A percentile compares a stretch with the other conserved stretches of the same genome.
phyloP scores from a whole-genome alignment of 1,140 invertebrate species.

The Hyles vespertilio region DNA sequence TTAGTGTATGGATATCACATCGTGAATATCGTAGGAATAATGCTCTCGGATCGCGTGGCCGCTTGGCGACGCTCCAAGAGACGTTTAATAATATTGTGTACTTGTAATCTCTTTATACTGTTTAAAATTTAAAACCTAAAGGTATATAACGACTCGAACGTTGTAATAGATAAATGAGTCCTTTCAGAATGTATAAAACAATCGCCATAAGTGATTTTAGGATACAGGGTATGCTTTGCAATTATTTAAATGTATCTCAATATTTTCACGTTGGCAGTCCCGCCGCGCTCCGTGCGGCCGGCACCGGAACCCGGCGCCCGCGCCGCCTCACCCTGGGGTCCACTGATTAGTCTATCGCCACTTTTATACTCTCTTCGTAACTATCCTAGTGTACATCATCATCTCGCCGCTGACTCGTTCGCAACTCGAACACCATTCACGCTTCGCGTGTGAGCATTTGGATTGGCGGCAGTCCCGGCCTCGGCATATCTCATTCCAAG shows the following conservation, averaged over 20 bases:
- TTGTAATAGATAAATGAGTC: slow-evolving; percentile 68
- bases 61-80: slow-evolving; percentile 33
- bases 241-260: slow-evolving; percentile 82
- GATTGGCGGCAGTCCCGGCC: slow-evolving; percentile 5
- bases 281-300: slow-evolving; percentile 48
- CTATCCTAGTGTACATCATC: slow-evolving; percentile 61
- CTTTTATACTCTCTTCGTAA: slow-evolving; percentile 68
- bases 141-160: slow-evolving; percentile 61
- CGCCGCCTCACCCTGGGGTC: slow-evolving; percentile 63
- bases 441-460: slow-evolving; percentile 38
- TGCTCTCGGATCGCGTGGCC: slow-evolving; percentile 30
- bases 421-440: slow-evolving; percentile 13
- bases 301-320: slow-evolving; percentile 35
- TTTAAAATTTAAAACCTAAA: slow-evolving; percentile 67
- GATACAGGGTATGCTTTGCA: slow-evolving; percentile 85
- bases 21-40: slow-evolving; percentile 64
- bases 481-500: slow-evolving; percentile 28
- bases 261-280: slow-evolving; percentile 76
- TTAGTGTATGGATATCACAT: slow-evolving; percentile 70
- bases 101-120: slow-evolving; percentile 68
- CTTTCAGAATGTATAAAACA: slow-evolving; percentile 72
- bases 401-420: slow-evolving; percentile 30
- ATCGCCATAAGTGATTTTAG: slow-evolving; percentile 81
- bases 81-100: slow-evolving; percentile 60
- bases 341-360: slow-evolving; percentile 65